Evolutionary conservation across 2,113 vertebrate genomes (phyloP).

Genomic region (Oenanthe oenanthe): DNA sequence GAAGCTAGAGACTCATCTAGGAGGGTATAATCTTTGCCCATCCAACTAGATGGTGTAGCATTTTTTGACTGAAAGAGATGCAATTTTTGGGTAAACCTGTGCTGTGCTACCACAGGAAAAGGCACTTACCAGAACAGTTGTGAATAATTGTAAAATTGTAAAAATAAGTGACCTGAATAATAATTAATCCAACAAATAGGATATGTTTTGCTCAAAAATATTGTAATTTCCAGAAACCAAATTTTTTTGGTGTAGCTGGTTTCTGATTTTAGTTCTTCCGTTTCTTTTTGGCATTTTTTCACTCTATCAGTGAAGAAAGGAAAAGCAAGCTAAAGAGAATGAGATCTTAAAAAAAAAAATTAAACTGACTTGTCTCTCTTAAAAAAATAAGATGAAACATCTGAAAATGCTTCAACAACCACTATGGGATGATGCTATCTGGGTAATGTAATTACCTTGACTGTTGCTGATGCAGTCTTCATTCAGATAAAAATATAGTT

Average conservation of each 20-base stretch:
- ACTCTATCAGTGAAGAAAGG: neutral
- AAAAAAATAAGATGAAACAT: neutral
- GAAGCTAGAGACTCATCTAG: neutral
- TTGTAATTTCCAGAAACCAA: accelerated
- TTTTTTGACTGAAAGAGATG: neutral
- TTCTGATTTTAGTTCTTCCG: neutral
- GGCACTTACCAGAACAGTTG: neutral
- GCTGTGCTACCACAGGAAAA: neutral
- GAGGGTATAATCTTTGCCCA: neutral
- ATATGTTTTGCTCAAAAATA: neutral
- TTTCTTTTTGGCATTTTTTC: neutral
- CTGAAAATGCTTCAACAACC: neutral
- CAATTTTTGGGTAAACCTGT: neutral
- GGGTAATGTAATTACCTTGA: neutral
- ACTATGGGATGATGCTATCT: neutral
- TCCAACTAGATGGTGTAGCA: neutral
- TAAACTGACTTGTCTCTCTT: neutral
- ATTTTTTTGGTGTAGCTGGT: neutral
- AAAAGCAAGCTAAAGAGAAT: neutral
- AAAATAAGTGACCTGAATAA: neutral
- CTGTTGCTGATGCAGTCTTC: neutral
- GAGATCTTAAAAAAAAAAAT: neutral
- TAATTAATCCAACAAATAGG: neutral
- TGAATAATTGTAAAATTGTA: neutral
- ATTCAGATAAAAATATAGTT: neutral